Conservation (phyloP, 2,888 invertebrate genomes). For the Pinctada fucata region DNA sequence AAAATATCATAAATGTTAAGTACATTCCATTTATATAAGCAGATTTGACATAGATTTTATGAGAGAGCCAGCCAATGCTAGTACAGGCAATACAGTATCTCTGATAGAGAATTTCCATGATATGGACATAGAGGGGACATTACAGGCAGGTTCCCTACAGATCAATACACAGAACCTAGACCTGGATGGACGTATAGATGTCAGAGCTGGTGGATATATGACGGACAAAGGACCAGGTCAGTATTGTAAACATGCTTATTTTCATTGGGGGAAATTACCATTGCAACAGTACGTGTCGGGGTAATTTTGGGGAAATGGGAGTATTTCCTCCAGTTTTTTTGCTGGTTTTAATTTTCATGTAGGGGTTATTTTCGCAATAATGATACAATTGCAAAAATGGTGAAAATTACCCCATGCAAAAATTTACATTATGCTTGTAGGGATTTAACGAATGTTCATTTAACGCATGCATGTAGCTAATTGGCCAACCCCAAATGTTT, state of each 20-base stretch:
- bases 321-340: not conserved
- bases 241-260: not conserved
- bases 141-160: conserved; percentile 53
- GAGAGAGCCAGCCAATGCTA: conserved; percentile 38
- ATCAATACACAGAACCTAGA: conserved; percentile 29
- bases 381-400: too few species aligned
- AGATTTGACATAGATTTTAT: conserved; percentile 49
- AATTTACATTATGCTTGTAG: too few species aligned
- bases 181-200: conserved; percentile 48
- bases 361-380: too few species aligned
- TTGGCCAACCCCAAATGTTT: too few species aligned
- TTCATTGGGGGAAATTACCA: too few species aligned
- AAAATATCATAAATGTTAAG: too few species aligned
- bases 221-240: conserved; percentile 57
- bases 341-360: too few species aligned
- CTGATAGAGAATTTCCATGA: conserved; percentile 35
- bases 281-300: too few species aligned
- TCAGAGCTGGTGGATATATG: conserved; percentile 55
- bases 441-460: too few species aligned
- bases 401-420: too few species aligned
- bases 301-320: not conserved
- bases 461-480: too few species aligned
- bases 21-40: too few species aligned
- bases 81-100: conserved; percentile 39
- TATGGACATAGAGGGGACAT: conserved; percentile 49